Evolutionary conservation across 1,140 invertebrate species (phyloP), one percentile per base, ranked within the genome.

Genomic region (Sycophila sp.): DNA sequence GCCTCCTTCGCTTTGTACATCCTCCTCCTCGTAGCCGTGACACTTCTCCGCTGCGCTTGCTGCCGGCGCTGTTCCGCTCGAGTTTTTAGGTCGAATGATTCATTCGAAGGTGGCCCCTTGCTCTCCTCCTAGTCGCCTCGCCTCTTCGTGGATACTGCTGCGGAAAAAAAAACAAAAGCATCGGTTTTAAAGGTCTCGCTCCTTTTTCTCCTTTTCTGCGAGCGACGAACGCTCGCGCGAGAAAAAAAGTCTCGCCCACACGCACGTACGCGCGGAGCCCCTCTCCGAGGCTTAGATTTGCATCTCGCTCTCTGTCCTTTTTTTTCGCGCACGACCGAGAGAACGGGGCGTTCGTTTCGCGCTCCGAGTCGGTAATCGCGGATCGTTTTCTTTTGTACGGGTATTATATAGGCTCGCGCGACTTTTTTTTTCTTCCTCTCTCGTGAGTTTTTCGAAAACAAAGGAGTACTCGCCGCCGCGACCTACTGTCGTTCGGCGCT

Each of bases 1-100:
- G 75, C 69, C 62, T 85, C 81, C 68, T 80, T 81, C 47, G 40
- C 65, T 38, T 51, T 22, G 32, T 32, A 58, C 30, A 30, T 72
- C 70, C 60, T 40, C 55, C 53, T 72, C 47, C 19, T 64, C 19
- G 19, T 32, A 47, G 42, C 42, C 24, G 42, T 47, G 42, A 26
- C 24, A 8, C 15, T 11, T 49, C 49, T 67, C 24, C 38, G 19
- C 49, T 19, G 28, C 42, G 42, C 26, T 59, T 6, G 42, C 13
- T 42, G 17, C 15, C 36, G 30, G 36, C 58, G 38, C 51, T 34
- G 32, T 49, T 64, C 26, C 34, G 30, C 17, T 64, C 40, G 42
- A 58, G 58, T 67, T 56, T 67, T 67, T 53, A 67, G 40, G 8
- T 58, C 65, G 65, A 67, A 24, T 67, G 65, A 67, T 67, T 67